These are phyloP conservation scores for Cerceris rybyensis DNA, from an alignment of 2,888 invertebrate genomes.

Conservation along the genomic window DNA sequence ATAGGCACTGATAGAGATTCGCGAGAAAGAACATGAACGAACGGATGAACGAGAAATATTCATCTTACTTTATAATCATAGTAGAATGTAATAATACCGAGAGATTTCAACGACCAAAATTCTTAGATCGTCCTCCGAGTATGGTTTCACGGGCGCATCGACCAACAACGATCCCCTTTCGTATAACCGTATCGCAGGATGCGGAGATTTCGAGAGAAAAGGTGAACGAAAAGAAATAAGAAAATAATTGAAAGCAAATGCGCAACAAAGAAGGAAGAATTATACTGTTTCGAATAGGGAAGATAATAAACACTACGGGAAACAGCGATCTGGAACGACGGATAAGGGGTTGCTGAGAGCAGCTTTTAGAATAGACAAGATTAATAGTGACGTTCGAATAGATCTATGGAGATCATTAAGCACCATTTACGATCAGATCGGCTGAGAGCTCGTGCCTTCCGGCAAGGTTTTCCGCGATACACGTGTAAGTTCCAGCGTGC, in stretches of 20 bases:
- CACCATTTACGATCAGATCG: conserved; percentile 83
- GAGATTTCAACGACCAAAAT: no score
- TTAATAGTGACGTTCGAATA: conserved; percentile 52
- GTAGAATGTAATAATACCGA: no score
- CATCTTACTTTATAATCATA: no score
- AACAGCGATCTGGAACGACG: conserved; percentile 8
- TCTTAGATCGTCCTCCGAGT: no score
- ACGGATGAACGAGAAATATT: background rate
- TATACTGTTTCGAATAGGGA: conserved; percentile 6
- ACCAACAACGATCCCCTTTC: no score
- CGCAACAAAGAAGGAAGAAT: conserved; percentile 4
- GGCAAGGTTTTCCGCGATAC: conserved; percentile 84
- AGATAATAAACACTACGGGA: conserved; percentile 11
- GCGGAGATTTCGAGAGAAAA: no score
- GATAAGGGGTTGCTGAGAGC: conserved; percentile 16
- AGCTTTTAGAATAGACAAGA: conserved; percentile 43
- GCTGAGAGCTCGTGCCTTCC: conserved; percentile 84
- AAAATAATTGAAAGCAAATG: conserved; percentile 1
- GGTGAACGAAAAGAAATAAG: background rate
- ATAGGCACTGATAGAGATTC: conserved; percentile 50
- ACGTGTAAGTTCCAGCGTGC: conserved; percentile 85
- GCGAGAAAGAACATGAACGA: conserved; percentile 24
- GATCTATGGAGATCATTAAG: conserved; percentile 56
- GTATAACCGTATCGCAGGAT: no score
- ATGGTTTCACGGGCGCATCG: no score